Evolutionary conservation across 2,797 vertebrate genomes (phyloP).

Genomic region (Eutrigla gurnardus): DNA sequence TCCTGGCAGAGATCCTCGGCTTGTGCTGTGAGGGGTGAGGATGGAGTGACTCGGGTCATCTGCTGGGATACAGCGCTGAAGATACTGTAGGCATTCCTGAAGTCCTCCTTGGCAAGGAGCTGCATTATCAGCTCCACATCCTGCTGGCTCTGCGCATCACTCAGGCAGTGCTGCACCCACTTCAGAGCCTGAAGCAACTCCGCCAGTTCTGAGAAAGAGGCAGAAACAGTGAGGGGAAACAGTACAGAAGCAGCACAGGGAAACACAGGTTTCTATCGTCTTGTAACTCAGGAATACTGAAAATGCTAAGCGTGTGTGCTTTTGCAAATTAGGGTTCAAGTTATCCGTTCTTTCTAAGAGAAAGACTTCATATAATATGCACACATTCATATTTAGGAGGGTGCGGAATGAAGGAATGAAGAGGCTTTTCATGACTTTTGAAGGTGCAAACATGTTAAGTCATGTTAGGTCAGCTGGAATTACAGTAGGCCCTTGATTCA

Average conservation of each 20-base stretch:
- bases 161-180: slow-evolving; percentile 87
- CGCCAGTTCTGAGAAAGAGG: slow-evolving; percentile 87
- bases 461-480: too few species aligned
- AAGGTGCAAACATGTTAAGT: background rate
- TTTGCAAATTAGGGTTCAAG: background rate
- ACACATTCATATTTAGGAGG: background rate
- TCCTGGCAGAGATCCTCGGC: slow-evolving; percentile 92
- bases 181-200: slow-evolving; percentile 91
- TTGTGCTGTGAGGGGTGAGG: slow-evolving; percentile 89
- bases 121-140: slow-evolving; percentile 90
- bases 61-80: slow-evolving; percentile 90
- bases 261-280: background rate
- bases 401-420: too few species aligned
- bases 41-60: slow-evolving; percentile 89
- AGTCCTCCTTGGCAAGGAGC: slow-evolving; percentile 90
- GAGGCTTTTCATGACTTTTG: background rate
- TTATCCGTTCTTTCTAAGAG: background rate
- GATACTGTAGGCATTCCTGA: slow-evolving; percentile 92
- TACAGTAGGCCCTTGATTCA: background rate
- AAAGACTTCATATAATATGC: slow-evolving; percentile 1
- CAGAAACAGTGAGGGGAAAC: slow-evolving; percentile 19
- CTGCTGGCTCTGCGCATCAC: slow-evolving; percentile 93
- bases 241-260: background rate
- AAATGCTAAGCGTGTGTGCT: background rate
- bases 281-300: background rate